Conservation (phyloP, 2,113 vertebrate genomes). For the Proterorhinus semilunaris region DNA sequence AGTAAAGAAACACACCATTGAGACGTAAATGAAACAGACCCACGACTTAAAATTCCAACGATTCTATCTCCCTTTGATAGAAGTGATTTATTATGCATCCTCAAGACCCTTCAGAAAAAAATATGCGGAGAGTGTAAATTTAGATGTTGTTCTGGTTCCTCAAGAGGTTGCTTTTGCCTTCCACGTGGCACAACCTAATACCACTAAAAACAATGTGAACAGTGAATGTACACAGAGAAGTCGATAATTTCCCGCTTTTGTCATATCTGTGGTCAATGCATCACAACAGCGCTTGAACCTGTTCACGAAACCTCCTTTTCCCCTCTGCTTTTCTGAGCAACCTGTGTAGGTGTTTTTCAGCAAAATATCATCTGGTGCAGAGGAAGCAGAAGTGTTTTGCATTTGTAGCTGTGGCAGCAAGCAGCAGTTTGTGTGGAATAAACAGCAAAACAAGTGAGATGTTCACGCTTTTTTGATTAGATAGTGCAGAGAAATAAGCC, state of each 20-base stretch:
- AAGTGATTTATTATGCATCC: slow-evolving; percentile 17
- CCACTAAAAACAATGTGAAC: slow-evolving; percentile 2
- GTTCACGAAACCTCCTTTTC: slow-evolving; percentile 34
- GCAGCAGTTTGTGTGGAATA: slow-evolving; percentile 33
- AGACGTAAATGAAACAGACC: slow-evolving; percentile 40
- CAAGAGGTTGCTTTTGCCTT: not conserved
- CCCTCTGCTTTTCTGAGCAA: slow-evolving; percentile 35
- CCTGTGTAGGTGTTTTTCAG: slow-evolving; percentile 61
- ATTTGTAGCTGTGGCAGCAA: slow-evolving; percentile 46
- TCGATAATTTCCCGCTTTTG: slow-evolving; percentile 9
- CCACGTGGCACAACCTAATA: slow-evolving; percentile 14
- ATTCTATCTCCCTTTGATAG: slow-evolving; percentile 3
- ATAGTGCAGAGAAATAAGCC: not conserved
- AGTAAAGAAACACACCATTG: slow-evolving; percentile 39
- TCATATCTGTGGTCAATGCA: slow-evolving; percentile 9
- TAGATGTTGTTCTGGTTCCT: slow-evolving; percentile 3
- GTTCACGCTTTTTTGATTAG: slow-evolving; percentile 22
- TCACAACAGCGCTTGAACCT: slow-evolving; percentile 31
- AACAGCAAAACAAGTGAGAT: slow-evolving; percentile 28
- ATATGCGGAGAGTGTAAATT: slow-evolving; percentile 12
- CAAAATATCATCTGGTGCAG: slow-evolving; percentile 65
- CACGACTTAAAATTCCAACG: slow-evolving; percentile 20
- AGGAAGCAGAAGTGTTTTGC: slow-evolving; percentile 52
- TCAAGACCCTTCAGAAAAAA: slow-evolving; percentile 2
- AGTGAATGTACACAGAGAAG: not conserved